phyloP scores from a whole-genome alignment of 2,113 vertebrate species.

The Accipiter virgatus region DNA sequence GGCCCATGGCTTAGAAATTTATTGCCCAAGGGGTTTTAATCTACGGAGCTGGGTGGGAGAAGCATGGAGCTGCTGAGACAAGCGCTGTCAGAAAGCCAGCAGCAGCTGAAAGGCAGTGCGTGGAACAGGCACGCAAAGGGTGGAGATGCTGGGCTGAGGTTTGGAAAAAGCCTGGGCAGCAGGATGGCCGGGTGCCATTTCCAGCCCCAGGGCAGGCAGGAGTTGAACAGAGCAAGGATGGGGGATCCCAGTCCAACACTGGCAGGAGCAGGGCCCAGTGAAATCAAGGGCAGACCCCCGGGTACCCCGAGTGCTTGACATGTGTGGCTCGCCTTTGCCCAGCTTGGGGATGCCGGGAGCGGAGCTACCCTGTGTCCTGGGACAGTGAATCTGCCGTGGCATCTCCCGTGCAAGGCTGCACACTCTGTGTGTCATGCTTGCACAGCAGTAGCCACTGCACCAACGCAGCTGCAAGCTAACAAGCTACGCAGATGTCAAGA shows the following conservation, averaged over 20 bases:
- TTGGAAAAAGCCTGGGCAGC: background rate
- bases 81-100: background rate
- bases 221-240: background rate
- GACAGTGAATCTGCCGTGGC: background rate
- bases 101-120: background rate
- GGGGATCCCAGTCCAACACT: background rate
- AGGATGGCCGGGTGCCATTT: accelerated
- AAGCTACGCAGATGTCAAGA: background rate
- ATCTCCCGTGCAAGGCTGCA: background rate
- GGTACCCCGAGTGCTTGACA: background rate
- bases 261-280: background rate
- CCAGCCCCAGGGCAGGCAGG: background rate
- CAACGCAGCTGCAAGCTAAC: accelerated
- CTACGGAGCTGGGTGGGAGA: background rate
- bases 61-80: background rate
- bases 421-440: accelerated
- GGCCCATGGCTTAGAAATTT: background rate
- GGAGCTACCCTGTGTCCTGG: accelerated
- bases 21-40: background rate
- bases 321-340: accelerated
- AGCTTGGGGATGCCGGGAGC: accelerated
- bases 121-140: background rate
- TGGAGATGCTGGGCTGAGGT: background rate
- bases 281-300: background rate
- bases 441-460: background rate